Base-by-base conservation (phyloP, 2,888 invertebrate species). In the Nomada hirtipes region DNA sequence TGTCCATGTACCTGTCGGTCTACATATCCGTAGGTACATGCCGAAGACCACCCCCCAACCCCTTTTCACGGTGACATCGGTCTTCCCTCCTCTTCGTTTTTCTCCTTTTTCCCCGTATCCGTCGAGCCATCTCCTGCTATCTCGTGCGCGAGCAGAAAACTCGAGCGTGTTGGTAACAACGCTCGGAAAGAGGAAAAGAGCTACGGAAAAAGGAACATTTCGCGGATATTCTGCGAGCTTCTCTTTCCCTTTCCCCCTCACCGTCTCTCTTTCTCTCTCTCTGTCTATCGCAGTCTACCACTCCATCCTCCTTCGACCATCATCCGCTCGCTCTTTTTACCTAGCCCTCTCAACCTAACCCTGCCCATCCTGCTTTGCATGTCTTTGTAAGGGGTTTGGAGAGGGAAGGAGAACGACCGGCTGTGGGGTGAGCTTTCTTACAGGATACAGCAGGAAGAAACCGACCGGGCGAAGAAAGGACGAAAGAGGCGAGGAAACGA, bases 341-440 rank as follows among this genome's bases (percentile, higher is more conserved):
- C 55, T 47, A 53, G 47, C 57, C 69, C 68, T 70, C 81, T 76
- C 77, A 29, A 59, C 60, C 53, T 11, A 72, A 9, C 57, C 69
- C 55, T 44, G 77, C 61, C 71, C 82, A 72, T 76, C 76, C 89
- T 88, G 82, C 89, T 89, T 89, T 89, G 89, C 89, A 89, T 89
- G 87, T 85, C 89, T 89, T 85, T 86, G 86, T 15, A 15, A 47
- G 79, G 64, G 73, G 79, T 75, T 63, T 70, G 67, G 76, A 63
- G 50, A 47, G 47, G 63, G 29, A 53, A 18, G 50, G 55, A 13
- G 73, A 55, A 11, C 36, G 52, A 50, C 13, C 18, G 53, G 18
- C 44, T 2, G 64, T 59, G 70, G 85, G 79, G 84, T 86, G 84
- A 87, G 86, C 74, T 82, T 84, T 75, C 83, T 84, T 85, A 76